Base-by-base conservation (phyloP, 2,888 invertebrate genomes). In the Mimumesa dahlbomi region DNA sequence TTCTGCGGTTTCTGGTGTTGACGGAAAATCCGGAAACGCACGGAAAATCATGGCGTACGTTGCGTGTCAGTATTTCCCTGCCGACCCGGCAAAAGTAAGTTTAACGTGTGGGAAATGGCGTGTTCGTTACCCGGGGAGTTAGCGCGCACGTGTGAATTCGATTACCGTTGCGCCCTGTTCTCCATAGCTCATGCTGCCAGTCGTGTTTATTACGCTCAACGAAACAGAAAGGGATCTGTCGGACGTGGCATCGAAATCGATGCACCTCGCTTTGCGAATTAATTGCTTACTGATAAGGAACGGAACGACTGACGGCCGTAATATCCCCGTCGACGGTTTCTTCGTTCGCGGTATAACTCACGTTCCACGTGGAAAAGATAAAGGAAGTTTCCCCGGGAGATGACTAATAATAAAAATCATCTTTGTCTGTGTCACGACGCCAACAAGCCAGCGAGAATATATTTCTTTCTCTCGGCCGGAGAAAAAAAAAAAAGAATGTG, bases 91-190 rank as follows among this genome's bases (percentile, higher is more conserved):
- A n/a, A 18, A 11, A 11, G 11, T 9, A 22, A 48, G 38, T 11
- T 9, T 31, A 25, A 25, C 21, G 14, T 31, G 56, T 5, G 42
- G 7, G 36, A 50, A 57, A 36, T 21, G 19, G 13, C 58, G 21
- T 13, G 49, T 40, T 40, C 43, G 43, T 58, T 52, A 13, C 11
- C 21, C 7, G 0, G 16, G 1, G 2, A 7, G 14, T 34, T 21
- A 11, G 40, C 3, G 16, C 11, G 6, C 46, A 36, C 7, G 46
- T 1, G 50, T 18, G 29, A 52, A 59, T 58, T 65, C 58, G 64
- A 58, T 64, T 52, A 31, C 29, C n/a, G 40, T 2, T 2, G 50
- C 4, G 25, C 4, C 9, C 1, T 2, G 22, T 25, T 25, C 21
- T 21, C 45, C 49, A 18, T 11, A 29, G 14, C 19, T 46, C 13